These are phyloP conservation scores for Rousettus madagascariensis DNA, from an alignment of 2,797 vertebrate species.

Conservation along the genomic window DNA sequence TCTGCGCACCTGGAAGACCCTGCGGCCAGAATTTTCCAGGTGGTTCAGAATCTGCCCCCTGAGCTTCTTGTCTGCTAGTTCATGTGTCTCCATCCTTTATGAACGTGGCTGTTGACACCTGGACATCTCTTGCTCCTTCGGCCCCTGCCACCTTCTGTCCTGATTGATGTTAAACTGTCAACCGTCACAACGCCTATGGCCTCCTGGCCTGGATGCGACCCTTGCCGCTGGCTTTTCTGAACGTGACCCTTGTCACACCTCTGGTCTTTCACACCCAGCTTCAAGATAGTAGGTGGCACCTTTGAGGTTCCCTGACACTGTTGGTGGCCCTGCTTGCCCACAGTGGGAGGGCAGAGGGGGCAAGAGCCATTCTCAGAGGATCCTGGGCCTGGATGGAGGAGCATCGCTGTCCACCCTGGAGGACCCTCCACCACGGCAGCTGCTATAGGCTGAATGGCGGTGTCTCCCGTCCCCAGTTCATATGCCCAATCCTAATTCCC, in stretches of 20 bases:
- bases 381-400: not conserved
- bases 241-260: not conserved
- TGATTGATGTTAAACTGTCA: not conserved
- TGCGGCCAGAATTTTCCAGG: not conserved
- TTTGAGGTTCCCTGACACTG: not conserved
- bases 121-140: not conserved
- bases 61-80: not conserved
- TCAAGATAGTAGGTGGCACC: not conserved
- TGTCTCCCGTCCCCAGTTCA: accelerated
- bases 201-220: not conserved
- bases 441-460: not conserved
- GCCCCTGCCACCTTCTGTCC: not conserved
- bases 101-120: not conserved
- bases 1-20: not conserved
- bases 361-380: not conserved
- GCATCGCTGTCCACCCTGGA: not conserved
- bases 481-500: not conserved
- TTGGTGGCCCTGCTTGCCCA: not conserved
- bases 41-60: not conserved
- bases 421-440: not conserved
- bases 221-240: not conserved
- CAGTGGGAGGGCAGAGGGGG: not conserved
- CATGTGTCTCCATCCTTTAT: not conserved
- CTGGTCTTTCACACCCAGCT: not conserved
- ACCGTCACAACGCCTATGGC: not conserved